A percentile compares a stretch with the other conserved stretches of the same genome.
Conservation (phyloP, 2,888 invertebrate genomes). For the Chrysopilus asiliformis region DNA sequence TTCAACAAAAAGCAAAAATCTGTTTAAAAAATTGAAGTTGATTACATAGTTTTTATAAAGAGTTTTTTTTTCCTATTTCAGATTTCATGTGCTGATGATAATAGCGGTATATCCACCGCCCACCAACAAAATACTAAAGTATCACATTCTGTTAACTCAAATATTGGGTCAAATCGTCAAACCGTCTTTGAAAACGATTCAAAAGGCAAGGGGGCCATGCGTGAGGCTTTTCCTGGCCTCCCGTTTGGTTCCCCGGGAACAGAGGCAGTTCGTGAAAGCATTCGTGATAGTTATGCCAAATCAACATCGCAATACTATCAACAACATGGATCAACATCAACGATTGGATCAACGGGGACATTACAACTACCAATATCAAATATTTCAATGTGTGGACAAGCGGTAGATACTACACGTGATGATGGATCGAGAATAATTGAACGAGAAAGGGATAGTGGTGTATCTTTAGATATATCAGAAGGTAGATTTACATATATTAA, state of each 20-base stretch:
- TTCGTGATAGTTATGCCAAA: constrained; percentile 9
- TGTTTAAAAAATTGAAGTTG: no score
- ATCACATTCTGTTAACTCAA: constrained; percentile 13
- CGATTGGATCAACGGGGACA: background rate
- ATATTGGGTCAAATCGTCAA: constrained; percentile 14
- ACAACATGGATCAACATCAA: background rate
- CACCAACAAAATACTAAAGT: constrained; percentile 8
- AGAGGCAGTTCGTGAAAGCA: constrained; percentile 13
- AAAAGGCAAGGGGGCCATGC: constrained; percentile 18
- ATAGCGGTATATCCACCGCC: constrained; percentile 15
- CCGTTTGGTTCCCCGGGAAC: constrained; percentile 19
- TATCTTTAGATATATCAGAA: constrained; percentile 15
- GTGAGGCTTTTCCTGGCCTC: constrained; percentile 21
- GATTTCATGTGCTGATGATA: constrained; percentile 17
- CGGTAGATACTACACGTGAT: constrained; percentile 7
- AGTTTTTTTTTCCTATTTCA: constrained; percentile 9
- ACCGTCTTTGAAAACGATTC: constrained; percentile 15
- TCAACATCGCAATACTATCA: background rate
- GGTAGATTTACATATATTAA: no score
- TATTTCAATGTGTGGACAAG: constrained; percentile 1
- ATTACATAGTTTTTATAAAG: no score
- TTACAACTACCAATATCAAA: background rate
- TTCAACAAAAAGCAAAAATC: no score
- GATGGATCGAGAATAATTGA: constrained; percentile 15
- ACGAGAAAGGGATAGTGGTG: constrained; percentile 15